A percentile compares a stretch with the other conserved stretches of the same genome.
Conservation (phyloP, 2,113 vertebrate genomes). For the Isurus oxyrinchus region DNA sequence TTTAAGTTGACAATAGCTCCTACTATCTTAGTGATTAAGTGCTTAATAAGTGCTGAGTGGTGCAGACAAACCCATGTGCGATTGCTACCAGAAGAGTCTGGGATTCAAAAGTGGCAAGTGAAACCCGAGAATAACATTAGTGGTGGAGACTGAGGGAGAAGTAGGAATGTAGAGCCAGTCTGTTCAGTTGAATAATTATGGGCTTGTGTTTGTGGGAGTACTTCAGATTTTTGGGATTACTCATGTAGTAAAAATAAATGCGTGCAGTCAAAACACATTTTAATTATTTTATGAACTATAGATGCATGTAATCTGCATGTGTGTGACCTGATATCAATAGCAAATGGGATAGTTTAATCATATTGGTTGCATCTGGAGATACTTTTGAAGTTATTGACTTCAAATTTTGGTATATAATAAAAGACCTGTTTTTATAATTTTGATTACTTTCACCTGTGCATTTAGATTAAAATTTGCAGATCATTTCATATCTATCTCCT, state of each 20-base stretch:
- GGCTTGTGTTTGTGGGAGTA: conserved; percentile 18
- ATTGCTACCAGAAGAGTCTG: neutral
- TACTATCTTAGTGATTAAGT: neutral
- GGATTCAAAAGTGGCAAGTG: neutral
- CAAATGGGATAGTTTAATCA: neutral
- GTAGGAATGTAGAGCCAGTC: neutral
- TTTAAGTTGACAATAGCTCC: neutral
- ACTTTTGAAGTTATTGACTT: neutral
- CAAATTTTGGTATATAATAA: neutral
- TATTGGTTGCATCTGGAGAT: neutral
- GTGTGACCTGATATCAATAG: neutral
- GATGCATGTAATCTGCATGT: neutral
- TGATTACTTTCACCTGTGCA: neutral
- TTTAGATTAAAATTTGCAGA: neutral
- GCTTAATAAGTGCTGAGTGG: neutral
- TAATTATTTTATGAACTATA: neutral
- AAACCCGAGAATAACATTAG: neutral
- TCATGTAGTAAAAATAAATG: neutral
- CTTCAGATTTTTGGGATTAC: conserved; percentile 7
- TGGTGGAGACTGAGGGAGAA: neutral
- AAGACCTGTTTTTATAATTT: neutral
- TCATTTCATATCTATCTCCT: neutral
- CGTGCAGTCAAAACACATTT: neutral
- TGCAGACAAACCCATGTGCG: neutral
- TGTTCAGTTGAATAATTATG: neutral